A percentile compares a stretch with the other conserved stretches of the same genome.
Conservation (phyloP, 2,113 vertebrate genomes). For the Chascanopsetta lugubris region DNA sequence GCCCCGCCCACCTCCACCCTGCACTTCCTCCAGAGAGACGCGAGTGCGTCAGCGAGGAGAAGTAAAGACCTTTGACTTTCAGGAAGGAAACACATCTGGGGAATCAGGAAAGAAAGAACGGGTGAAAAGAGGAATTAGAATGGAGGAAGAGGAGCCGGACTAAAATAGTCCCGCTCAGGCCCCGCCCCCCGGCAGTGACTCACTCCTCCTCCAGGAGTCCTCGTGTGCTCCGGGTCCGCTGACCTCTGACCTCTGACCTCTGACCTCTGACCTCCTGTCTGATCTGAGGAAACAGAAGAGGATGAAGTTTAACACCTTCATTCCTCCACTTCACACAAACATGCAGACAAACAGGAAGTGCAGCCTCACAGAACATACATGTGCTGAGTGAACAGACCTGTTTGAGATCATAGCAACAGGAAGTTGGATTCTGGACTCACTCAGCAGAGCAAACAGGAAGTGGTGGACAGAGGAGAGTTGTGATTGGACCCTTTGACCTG, state of each 20-base stretch:
- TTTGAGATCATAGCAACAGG: conserved; percentile 49
- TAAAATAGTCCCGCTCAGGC: conserved; percentile 68
- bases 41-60: conserved; percentile 75
- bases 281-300: too few relatives aligned
- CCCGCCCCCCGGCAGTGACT: conserved; percentile 60
- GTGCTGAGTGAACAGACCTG: conserved; percentile 43
- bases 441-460: conserved; percentile 63
- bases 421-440: conserved; percentile 31
- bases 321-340: conserved; percentile 45
- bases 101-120: conserved; percentile 76
- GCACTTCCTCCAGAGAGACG: conserved; percentile 59
- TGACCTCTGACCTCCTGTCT: too few relatives aligned
- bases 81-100: conserved; percentile 81
- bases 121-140: conserved; percentile 77
- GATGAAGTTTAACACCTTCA: too few relatives aligned
- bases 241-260: too few relatives aligned
- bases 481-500: conserved; percentile 26
- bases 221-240: too few relatives aligned
- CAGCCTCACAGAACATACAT: conserved; percentile 48
- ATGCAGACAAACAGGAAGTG: conserved; percentile 55
- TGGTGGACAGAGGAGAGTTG: conserved; percentile 27
- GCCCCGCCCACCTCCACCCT: conserved; percentile 62
- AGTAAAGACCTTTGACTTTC: conserved; percentile 77
- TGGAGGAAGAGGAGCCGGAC: conserved; percentile 68
- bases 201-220: conserved; percentile 41